A percentile compares a stretch with the other conserved stretches of the same genome.
phyloP scores from a whole-genome alignment of 2,797 vertebrate genomes.

The Bradypus variegatus region DNA sequence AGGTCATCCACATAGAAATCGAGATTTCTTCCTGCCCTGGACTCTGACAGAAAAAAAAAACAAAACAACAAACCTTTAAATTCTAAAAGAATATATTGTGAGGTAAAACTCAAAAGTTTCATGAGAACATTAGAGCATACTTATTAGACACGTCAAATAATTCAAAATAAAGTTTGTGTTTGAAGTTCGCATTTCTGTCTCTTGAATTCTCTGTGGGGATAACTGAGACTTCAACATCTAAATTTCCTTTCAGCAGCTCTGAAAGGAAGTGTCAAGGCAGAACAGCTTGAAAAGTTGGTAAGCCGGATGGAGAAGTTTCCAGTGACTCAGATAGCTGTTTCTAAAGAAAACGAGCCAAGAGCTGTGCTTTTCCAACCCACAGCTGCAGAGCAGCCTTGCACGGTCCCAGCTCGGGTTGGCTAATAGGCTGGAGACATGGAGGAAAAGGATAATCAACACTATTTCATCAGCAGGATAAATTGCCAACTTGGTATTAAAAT shows the following conservation, averaged over 20 bases:
- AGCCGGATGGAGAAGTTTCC: not conserved
- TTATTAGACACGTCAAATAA: not conserved
- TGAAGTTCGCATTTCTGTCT: not conserved
- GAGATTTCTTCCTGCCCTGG: conserved; percentile 30
- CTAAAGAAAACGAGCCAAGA: conserved; percentile 63
- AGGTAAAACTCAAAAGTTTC: not conserved
- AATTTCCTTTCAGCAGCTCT: not conserved
- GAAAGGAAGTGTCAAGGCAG: fast-evolving
- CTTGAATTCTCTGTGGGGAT: not conserved
- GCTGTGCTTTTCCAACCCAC: conserved; percentile 62
- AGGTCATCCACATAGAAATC: conserved; percentile 39
- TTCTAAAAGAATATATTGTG: not conserved
- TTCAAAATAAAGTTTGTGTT: not conserved
- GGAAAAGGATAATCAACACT: conserved; percentile 73
- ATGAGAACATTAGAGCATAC: fast-evolving
- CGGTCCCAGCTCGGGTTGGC: conserved; percentile 60
- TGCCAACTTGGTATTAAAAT: conserved; percentile 75
- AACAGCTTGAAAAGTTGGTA: fast-evolving
- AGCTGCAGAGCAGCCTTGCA: conserved; percentile 70
- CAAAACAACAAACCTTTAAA: not conserved
- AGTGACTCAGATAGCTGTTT: conserved; percentile 49
- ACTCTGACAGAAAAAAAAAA: not conserved
- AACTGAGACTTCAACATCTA: not conserved
- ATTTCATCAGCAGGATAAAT: conserved; percentile 71
- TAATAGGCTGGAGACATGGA: conserved; percentile 56